Evolutionary conservation across 2,113 vertebrate species (phyloP).

Genomic region (Mola mola): DNA sequence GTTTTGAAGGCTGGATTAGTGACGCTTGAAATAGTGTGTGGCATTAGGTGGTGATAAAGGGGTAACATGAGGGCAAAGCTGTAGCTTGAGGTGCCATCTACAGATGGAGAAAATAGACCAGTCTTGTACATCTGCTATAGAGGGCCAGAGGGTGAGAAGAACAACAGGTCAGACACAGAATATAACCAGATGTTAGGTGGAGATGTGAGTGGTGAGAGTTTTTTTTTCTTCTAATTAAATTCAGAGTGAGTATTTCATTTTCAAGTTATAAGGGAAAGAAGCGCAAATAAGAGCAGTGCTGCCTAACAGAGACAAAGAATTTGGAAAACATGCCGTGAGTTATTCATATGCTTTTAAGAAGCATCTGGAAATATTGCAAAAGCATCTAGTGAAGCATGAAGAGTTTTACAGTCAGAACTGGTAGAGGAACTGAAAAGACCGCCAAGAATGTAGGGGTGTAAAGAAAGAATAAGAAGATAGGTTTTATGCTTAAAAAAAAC

Average conservation of each 20-base stretch:
- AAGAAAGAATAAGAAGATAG: constrained; percentile 1
- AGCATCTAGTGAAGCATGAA: constrained; percentile 43
- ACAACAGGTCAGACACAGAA: constrained; percentile 40
- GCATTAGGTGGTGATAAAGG: neutral
- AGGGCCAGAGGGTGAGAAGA: constrained; percentile 41
- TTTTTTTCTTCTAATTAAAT: constrained; percentile 21
- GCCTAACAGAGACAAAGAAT: constrained; percentile 35
- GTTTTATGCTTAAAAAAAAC: constrained; percentile 3
- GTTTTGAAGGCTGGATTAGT: constrained; percentile 30
- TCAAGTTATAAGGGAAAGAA: neutral
- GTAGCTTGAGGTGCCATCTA: constrained; percentile 35
- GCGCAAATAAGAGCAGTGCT: constrained; percentile 23
- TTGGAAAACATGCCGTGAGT: constrained; percentile 43
- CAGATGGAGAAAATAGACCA: constrained; percentile 28
- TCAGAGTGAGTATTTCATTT: constrained; percentile 24
- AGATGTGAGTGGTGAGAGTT: neutral
- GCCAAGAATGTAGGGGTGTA: too few relatives aligned
- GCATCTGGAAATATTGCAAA: constrained; percentile 51
- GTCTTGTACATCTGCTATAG: constrained; percentile 38
- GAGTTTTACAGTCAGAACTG: constrained; percentile 31
- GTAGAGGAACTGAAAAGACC: neutral
- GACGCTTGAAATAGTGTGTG: constrained; percentile 12
- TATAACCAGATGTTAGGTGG: constrained; percentile 23
- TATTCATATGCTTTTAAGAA: constrained; percentile 54
- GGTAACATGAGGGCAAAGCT: constrained; percentile 18